Conservation (phyloP, 2,888 invertebrate species). For the Ectropis crepuscularia region DNA sequence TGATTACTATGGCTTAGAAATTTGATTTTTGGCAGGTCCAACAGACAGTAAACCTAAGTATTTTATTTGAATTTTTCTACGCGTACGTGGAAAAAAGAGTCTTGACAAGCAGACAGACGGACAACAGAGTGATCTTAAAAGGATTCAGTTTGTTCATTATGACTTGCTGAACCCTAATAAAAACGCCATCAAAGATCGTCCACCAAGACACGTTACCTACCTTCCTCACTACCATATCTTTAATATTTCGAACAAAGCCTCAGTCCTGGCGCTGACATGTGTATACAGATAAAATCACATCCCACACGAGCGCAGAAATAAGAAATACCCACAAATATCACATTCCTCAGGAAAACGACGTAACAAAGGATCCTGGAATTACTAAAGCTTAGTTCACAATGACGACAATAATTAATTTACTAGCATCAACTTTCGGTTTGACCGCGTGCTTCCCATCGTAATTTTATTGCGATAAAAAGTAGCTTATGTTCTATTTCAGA, state of each 20-base stretch:
- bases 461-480: no score
- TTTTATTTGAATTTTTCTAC: no score
- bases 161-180: no score
- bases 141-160: not conserved
- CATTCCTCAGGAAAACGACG: slow-evolving; percentile 9
- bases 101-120: no score
- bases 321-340: slow-evolving; percentile 24
- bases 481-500: no score
- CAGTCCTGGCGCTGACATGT: slow-evolving; percentile 16
- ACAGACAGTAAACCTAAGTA: no score
- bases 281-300: slow-evolving; percentile 21
- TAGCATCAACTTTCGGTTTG: no score
- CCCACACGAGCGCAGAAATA: slow-evolving; percentile 3
- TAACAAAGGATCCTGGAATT: slow-evolving; percentile 29
- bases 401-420: not conserved
- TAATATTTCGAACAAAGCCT: slow-evolving; percentile 14
- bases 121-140: not conserved
- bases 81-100: no score
- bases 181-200: not conserved
- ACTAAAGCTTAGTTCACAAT: slow-evolving; percentile 8
- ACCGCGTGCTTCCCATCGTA: no score
- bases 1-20: no score
- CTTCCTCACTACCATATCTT: slow-evolving; percentile 8
- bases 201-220: not conserved
- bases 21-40: no score